phyloP scores from a whole-genome alignment of 2,888 invertebrate genomes.

The Parnassius mnemosyne region DNA sequence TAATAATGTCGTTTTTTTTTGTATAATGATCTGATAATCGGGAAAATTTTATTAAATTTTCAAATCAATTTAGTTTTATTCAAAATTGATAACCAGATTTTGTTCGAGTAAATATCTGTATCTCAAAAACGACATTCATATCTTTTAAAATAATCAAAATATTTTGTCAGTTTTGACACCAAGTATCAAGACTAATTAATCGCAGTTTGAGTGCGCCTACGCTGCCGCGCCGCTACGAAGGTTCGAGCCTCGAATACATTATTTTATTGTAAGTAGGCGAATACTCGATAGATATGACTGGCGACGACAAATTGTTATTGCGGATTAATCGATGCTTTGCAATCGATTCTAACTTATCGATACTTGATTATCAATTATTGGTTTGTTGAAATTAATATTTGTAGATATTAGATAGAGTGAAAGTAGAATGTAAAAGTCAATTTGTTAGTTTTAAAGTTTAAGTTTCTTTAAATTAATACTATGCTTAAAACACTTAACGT shows the following conservation, averaged over 20 bases:
- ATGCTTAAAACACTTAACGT: no score
- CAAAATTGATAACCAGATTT: no score
- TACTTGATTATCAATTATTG: constrained; percentile 28
- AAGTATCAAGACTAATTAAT: constrained; percentile 57
- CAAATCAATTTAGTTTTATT: no score
- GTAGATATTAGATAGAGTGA: no score
- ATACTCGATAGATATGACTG: constrained; percentile 59
- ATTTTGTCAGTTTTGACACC: constrained; percentile 33
- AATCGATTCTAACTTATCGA: constrained; percentile 40
- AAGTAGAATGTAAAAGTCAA: no score
- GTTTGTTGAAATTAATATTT: constrained; percentile 15
- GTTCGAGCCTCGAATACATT: constrained; percentile 69
- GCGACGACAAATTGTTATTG: constrained; percentile 76
- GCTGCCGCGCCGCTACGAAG: constrained; percentile 58
- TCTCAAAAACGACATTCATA: constrained; percentile 29
- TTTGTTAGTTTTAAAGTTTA: no score
- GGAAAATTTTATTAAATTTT: no score
- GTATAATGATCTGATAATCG: no score
- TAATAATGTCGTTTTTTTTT: no score
- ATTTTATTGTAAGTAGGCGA: constrained; percentile 71
- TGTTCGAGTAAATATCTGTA: no score
- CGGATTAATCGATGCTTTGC: constrained; percentile 66
- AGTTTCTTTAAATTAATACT: no score
- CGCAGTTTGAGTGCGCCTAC: constrained; percentile 57
- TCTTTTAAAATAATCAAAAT: constrained; percentile 32